Percentiles rank a stretch among this genome's conserved stretches.
Conservation (phyloP, 2,113 vertebrate genomes). For the Chaetodon trifascialis region DNA sequence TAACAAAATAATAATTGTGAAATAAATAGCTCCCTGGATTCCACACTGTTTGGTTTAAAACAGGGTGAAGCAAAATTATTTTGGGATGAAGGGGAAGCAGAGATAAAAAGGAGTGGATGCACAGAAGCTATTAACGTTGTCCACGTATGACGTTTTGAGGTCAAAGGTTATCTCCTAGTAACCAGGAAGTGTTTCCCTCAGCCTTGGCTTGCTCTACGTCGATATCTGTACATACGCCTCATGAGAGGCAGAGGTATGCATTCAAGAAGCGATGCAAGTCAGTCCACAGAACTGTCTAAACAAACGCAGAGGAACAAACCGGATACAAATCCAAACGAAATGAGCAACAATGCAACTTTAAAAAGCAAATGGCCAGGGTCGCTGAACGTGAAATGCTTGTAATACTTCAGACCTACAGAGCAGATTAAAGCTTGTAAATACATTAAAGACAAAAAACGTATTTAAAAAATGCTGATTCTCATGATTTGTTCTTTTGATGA, state of each 20-base stretch:
- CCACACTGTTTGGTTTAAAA: conserved; percentile 84
- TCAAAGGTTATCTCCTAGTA: conserved; percentile 76
- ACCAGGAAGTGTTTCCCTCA: conserved; percentile 83
- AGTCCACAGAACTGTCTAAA: conserved; percentile 67
- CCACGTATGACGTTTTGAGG: conserved; percentile 53
- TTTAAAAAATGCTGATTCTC: conserved; percentile 84
- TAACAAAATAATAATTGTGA: conserved; percentile 85
- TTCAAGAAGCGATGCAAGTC: conserved; percentile 75
- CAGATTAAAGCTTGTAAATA: conserved; percentile 99
- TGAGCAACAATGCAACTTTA: conserved; percentile 80
- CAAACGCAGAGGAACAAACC: conserved; percentile 67
- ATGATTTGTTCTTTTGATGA: conserved; percentile 61
- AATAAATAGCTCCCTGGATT: conserved; percentile 79
- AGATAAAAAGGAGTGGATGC: conserved; percentile 53
- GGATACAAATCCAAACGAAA: conserved; percentile 63
- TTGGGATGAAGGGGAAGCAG: conserved; percentile 80
- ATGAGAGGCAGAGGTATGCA: conserved; percentile 81
- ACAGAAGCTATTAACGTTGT: conserved; percentile 65
- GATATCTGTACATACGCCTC: conserved; percentile 85
- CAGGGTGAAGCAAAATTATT: conserved; percentile 83
- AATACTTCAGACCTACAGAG: conserved; percentile 92
- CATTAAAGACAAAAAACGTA: conserved; percentile 93
- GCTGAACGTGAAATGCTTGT: conserved; percentile 87
- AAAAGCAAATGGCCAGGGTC: conserved; percentile 80
- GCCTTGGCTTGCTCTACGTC: conserved; percentile 88